A percentile compares a stretch with the other conserved stretches of the same genome.
phyloP scores from a whole-genome alignment of 2,888 invertebrate genomes.

The Smittia sp. region DNA sequence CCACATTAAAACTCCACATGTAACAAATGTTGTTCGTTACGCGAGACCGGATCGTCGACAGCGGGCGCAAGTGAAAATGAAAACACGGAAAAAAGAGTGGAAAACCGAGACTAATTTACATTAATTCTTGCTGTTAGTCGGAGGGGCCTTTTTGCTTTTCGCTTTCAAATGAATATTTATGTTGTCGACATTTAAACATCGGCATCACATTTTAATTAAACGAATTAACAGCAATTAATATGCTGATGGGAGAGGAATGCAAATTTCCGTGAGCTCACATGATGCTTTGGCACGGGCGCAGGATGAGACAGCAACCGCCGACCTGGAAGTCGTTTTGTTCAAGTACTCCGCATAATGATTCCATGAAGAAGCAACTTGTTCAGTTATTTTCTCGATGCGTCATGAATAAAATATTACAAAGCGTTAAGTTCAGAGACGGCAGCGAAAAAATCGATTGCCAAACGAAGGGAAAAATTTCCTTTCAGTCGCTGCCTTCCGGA shows the following conservation, averaged over 20 bases:
- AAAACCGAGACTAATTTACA: constrained; percentile 23
- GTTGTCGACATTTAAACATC: not conserved
- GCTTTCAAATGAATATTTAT: constrained; percentile 11
- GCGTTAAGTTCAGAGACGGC: too few species aligned
- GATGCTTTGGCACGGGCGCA: not conserved
- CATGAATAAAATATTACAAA: constrained; percentile 20
- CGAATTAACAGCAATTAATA: constrained; percentile 24
- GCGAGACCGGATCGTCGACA: too few species aligned
- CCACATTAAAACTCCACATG: not conserved
- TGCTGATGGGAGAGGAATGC: constrained; percentile 17
- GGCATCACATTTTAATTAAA: constrained; percentile 29
- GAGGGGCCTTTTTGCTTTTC: not conserved
- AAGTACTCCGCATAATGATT: not conserved
- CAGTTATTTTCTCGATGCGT: not conserved
- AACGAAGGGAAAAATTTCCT: not conserved
- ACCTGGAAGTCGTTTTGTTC: not conserved
- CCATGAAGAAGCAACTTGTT: not conserved
- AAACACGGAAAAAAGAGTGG: not conserved
- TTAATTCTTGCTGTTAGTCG: not conserved
- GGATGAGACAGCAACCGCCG: not conserved
- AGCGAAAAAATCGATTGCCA: not conserved
- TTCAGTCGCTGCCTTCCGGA: not conserved
- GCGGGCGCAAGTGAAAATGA: constrained; percentile 11
- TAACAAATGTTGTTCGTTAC: not conserved
- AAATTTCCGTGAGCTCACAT: not conserved